These are phyloP conservation scores for Plagodis dolabraria DNA, from an alignment of 2,888 invertebrate genomes.

Conservation along the genomic window DNA sequence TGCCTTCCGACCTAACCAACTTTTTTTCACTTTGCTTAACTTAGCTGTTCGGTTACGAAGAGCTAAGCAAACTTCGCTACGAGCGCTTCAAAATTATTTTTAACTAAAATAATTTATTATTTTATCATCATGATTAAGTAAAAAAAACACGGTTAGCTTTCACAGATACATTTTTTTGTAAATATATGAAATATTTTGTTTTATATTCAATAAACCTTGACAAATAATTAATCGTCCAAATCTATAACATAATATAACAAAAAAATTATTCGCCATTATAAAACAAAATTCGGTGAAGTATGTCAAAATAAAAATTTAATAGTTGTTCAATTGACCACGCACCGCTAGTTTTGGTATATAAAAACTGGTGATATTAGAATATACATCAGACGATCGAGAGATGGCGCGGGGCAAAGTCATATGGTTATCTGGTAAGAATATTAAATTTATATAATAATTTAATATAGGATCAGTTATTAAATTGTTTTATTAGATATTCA, in stretches of 20 bases:
- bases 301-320: constrained; percentile 23
- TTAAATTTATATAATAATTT: background rate
- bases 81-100: no score
- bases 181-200: background rate
- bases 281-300: constrained; percentile 29
- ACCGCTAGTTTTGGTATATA: constrained; percentile 42
- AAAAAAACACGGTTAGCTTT: no score
- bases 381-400: constrained; percentile 60
- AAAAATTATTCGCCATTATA: constrained; percentile 28
- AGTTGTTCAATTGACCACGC: constrained; percentile 8
- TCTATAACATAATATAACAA: constrained; percentile 25
- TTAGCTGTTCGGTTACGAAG: no score
- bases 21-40: no score
- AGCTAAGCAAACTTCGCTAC: no score
- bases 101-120: no score
- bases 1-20: no score
- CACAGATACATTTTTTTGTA: no score
- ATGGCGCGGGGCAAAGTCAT: constrained; percentile 68
- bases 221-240: constrained; percentile 3
- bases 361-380: constrained; percentile 21
- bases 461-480: no score
- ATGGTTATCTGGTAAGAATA: constrained; percentile 66
- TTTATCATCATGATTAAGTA: no score
- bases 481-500: no score
- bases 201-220: constrained; percentile 7